Evolutionary conservation across 2,888 invertebrate species (phyloP), one percentile per base, ranked within the genome.

Genomic region (Pristionchus mayeri): DNA sequence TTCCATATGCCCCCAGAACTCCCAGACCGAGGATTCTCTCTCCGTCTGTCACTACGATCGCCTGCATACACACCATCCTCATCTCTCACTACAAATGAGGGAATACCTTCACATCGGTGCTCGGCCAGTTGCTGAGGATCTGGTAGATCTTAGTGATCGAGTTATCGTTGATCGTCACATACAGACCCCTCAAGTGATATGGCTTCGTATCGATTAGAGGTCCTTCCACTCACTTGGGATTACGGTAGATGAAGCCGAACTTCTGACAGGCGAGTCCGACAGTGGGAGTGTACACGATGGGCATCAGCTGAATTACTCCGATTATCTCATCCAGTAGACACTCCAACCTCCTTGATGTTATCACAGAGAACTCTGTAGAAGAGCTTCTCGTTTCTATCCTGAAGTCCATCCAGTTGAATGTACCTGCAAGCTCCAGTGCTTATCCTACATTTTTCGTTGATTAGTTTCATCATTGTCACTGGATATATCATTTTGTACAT

Each of bases 251-350:
- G 88, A 97, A 95, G 30, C 98, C 98, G 94, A 96, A 99, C 93
- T 97, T 96, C 94, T 98, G 98, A 94, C 99, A 99, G 44, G 98
- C 99, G 90, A 96, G 94, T 6, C 99, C 99, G 18, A 99, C 99
- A 0, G 97, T 97, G 0, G 99, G 99, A 0, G 99, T 99, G 94
- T 99, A 99, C n/a, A 99, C 97, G 86, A 98, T 95, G 0, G 99
- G 99, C 97, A 99, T 97, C 95, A 97, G 95, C 87, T 96, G 95
- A 82, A 37, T 48, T 21, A 16, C 7, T 40, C 21, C 6, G 37
- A 75, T 9, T 9, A 40, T 40, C 40, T n/a, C 3, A 75, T n/a
- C 9, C 4, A 40, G 11, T 9, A 18, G 9, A 63, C 4, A 27
- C 4, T 4, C 3, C 13, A n/a, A 60, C 84, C 71, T 76, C 84